Conservation (phyloP, 2,113 vertebrate genomes). For the Nerophis lumbriciformis region DNA sequence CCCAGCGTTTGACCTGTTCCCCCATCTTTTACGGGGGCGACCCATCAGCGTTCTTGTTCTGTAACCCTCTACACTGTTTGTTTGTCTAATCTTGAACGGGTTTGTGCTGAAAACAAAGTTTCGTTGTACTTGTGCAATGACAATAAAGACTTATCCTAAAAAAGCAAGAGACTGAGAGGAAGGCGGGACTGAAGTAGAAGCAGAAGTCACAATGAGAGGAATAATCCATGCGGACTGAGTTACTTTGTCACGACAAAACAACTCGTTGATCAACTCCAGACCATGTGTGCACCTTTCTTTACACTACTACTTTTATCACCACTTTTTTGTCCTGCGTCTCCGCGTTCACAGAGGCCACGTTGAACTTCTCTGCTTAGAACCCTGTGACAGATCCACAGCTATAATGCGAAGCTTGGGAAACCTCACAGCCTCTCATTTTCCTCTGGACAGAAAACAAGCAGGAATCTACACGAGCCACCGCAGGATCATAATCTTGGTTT, state of each 20-base stretch:
- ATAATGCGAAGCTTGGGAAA: conserved; percentile 57
- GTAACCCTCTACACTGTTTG: no score
- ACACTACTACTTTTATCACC: conserved; percentile 11
- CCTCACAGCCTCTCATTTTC: conserved; percentile 43
- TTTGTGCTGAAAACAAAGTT: no score
- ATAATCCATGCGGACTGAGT: no score
- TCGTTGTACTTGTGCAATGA: no score
- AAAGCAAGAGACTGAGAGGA: no score
- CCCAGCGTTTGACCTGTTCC: no score
- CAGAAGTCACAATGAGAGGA: no score
- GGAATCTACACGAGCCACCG: conserved; percentile 21
- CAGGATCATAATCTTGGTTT: conserved; percentile 15
- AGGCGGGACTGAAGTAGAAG: no score
- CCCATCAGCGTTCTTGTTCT: no score
- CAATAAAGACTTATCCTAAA: no score
- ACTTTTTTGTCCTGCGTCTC: conserved; percentile 5
- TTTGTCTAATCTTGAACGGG: no score
- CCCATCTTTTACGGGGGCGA: no score
- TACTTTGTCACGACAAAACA: conserved; percentile 28
- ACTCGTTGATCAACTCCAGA: conserved; percentile 54
- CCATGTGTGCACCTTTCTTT: conserved; percentile 2
- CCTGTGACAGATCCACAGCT: conserved; percentile 21
- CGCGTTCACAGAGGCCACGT: conserved; percentile 6
- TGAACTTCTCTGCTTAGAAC: conserved; percentile 18
- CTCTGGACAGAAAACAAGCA: conserved; percentile 31